Evolutionary conservation across 2,797 vertebrate species (phyloP).

Genomic region (Spea hammondii): DNA sequence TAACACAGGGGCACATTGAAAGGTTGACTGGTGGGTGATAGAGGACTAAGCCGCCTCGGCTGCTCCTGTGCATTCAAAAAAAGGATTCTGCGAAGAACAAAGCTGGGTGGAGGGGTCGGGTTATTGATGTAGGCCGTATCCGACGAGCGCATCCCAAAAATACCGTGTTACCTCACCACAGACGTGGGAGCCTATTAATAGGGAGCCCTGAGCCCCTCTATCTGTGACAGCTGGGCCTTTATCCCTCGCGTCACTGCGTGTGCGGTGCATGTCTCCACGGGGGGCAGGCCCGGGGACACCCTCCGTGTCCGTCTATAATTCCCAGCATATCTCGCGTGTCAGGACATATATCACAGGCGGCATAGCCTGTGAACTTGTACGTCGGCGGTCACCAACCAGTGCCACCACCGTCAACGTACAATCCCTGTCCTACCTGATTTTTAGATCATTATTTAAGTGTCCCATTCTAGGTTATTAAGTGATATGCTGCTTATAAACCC

Average conservation of each 20-base stretch:
- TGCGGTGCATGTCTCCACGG: slow-evolving; percentile 21
- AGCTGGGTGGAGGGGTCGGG: slow-evolving; percentile 20
- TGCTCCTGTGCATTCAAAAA: neutral
- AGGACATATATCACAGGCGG: slow-evolving; percentile 24
- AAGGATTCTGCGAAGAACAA: slow-evolving; percentile 28
- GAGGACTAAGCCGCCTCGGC: neutral
- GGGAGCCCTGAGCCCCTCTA: slow-evolving; percentile 51
- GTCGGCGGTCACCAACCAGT: no score
- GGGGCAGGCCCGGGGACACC: slow-evolving; percentile 37
- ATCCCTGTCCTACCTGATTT: no score
- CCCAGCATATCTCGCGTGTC: slow-evolving; percentile 37
- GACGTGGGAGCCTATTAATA: slow-evolving; percentile 51
- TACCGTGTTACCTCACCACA: slow-evolving; percentile 45
- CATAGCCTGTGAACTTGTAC: no score
- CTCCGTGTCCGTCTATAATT: slow-evolving; percentile 35
- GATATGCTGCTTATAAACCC: no score
- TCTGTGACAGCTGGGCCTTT: slow-evolving; percentile 51
- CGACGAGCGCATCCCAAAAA: slow-evolving; percentile 49
- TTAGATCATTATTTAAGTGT: no score
- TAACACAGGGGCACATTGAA: neutral
- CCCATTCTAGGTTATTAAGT: no score
- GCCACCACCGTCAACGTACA: no score
- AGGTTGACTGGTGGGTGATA: neutral
- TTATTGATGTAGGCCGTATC: slow-evolving; percentile 47
- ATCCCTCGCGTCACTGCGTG: slow-evolving; percentile 43